phyloP scores from a whole-genome alignment of 2,888 invertebrate species.

The Oxyscelio sp. region DNA sequence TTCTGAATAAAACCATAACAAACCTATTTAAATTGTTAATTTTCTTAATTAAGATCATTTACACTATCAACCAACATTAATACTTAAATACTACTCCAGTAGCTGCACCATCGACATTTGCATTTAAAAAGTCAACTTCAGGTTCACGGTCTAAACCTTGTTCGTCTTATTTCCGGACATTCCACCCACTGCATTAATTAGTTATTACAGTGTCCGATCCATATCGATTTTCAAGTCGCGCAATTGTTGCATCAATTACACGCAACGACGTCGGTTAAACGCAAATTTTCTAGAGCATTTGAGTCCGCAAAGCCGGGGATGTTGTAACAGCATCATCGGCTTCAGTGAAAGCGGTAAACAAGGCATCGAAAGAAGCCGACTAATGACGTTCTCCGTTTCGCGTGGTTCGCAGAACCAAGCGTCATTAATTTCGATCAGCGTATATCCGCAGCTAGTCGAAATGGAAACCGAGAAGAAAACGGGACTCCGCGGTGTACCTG shows the following conservation, averaged over 20 bases:
- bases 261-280: slow-evolving; percentile 10
- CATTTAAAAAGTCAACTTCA: slow-evolving; percentile 28
- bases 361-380: slow-evolving; percentile 19
- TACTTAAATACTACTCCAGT: too few relatives aligned
- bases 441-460: slow-evolving; percentile 34
- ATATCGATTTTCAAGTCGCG: slow-evolving; percentile 4
- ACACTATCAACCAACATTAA: too few relatives aligned
- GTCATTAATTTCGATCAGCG: slow-evolving; percentile 47
- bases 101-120: too few relatives aligned
- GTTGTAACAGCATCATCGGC: slow-evolving; percentile 34
- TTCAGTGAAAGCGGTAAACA: slow-evolving; percentile 34
- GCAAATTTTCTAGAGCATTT: neutral
- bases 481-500: slow-evolving; percentile 83
- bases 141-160: slow-evolving; percentile 33
- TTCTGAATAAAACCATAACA: too few relatives aligned
- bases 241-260: slow-evolving; percentile 3
- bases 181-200: slow-evolving; percentile 16
- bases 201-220: neutral
- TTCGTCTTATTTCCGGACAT: slow-evolving; percentile 19
- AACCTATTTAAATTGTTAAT: too few relatives aligned
- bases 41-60: too few relatives aligned
- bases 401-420: slow-evolving; percentile 10
- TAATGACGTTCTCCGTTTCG: slow-evolving; percentile 5
- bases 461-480: slow-evolving; percentile 71
- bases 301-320: slow-evolving; percentile 18